Evolutionary conservation across 2,797 vertebrate genomes (phyloP).

Genomic region (Serranus cabrilla): DNA sequence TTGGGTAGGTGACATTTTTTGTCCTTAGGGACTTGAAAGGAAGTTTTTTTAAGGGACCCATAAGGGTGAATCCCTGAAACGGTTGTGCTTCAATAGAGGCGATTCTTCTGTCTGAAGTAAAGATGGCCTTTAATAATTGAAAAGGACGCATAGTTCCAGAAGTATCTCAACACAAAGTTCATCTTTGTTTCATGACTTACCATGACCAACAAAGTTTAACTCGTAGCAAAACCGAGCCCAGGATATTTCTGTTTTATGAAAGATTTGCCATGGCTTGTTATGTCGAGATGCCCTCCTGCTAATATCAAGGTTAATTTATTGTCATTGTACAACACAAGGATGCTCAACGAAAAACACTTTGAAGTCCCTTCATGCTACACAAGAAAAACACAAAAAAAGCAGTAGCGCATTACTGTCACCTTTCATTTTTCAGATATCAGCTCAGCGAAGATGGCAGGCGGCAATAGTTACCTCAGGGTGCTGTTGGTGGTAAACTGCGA

Average conservation of each 20-base stretch:
- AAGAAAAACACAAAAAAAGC: slow-evolving; percentile 5
- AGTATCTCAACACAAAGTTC: slow-evolving; percentile 28
- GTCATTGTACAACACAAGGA: neutral
- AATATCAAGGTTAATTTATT: neutral
- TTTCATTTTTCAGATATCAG: slow-evolving; percentile 82
- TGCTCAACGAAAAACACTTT: neutral
- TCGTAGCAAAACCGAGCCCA: slow-evolving; percentile 18
- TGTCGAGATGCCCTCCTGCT: neutral
- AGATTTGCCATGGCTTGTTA: neutral
- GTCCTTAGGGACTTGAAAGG: too few species aligned
- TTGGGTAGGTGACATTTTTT: too few species aligned
- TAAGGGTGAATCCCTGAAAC: slow-evolving; percentile 24
- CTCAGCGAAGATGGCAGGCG: slow-evolving; percentile 78
- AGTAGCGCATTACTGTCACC: neutral
- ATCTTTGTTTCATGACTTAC: slow-evolving; percentile 41
- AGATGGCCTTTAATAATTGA: slow-evolving; percentile 35
- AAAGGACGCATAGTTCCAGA: slow-evolving; percentile 15
- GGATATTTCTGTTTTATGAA: slow-evolving; percentile 29
- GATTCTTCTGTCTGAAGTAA: slow-evolving; percentile 20
- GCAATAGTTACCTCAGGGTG: slow-evolving; percentile 83
- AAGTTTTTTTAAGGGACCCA: too few species aligned
- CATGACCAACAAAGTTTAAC: slow-evolving; percentile 5
- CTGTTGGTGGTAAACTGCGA: slow-evolving; percentile 95
- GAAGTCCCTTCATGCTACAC: neutral
- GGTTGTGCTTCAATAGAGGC: slow-evolving; percentile 7